Percentiles rank a stretch among this genome's conserved stretches.
phyloP scores from a whole-genome alignment of 2,797 vertebrate genomes.

The Coilia nasus region DNA sequence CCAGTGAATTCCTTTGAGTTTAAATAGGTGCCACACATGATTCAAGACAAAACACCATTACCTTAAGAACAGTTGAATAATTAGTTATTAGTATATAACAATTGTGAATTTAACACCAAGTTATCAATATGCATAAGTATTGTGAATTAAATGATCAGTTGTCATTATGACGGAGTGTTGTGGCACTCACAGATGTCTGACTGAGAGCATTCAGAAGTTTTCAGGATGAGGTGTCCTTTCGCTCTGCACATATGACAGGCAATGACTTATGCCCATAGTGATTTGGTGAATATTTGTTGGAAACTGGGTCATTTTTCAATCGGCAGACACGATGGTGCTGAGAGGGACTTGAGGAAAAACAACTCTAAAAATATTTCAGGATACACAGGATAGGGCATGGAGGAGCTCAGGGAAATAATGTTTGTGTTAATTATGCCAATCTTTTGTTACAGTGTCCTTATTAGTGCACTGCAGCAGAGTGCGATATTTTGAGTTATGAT shows the following conservation, averaged over 20 bases:
- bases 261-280: background rate
- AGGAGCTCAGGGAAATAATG: background rate
- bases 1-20: too few relatives aligned
- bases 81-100: too few relatives aligned
- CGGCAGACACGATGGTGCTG: too few relatives aligned
- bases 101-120: too few relatives aligned
- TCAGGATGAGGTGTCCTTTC: background rate
- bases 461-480: background rate
- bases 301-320: background rate
- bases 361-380: constrained; percentile 8
- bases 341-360: background rate
- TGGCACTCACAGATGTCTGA: background rate
- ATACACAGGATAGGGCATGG: background rate
- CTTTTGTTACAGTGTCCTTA: background rate
- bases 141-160: too few relatives aligned
- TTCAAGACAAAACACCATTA: too few relatives aligned
- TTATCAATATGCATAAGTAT: too few relatives aligned
- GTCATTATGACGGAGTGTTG: too few relatives aligned
- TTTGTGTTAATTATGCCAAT: background rate
- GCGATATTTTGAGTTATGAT: background rate
- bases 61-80: too few relatives aligned
- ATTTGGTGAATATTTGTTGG: background rate
- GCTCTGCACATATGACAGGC: background rate
- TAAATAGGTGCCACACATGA: too few relatives aligned
- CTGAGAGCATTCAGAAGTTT: background rate